These are phyloP conservation scores for Galago senegalensis DNA, from an alignment of 2,797 vertebrate species.

Conservation along the genomic window DNA sequence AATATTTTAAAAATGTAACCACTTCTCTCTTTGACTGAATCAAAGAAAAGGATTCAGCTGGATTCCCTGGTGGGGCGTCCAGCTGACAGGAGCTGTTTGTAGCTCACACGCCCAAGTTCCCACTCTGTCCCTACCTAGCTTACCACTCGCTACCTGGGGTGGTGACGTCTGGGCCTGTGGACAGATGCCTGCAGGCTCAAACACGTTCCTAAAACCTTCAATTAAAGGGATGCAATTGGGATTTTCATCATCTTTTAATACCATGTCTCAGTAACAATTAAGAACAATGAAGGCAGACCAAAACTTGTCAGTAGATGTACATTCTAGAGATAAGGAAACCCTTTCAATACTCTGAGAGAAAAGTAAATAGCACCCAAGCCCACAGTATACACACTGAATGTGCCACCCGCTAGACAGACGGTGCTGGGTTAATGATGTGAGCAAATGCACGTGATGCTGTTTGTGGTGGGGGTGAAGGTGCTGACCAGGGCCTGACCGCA, in stretches of 20 bases:
- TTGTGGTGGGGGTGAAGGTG: rapidly evolving
- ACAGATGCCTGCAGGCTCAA: rapidly evolving
- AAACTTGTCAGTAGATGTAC: background rate
- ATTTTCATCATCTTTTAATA: background rate
- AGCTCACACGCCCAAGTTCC: rapidly evolving
- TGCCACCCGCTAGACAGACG: no score
- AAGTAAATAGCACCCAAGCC: background rate
- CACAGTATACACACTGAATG: rapidly evolving
- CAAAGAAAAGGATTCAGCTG: background rate
- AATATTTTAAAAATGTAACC: background rate
- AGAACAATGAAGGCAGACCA: background rate
- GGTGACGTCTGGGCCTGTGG: background rate
- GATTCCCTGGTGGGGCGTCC: background rate
- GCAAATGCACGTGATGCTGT: background rate
- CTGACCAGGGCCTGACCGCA: rapidly evolving
- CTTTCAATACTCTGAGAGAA: background rate
- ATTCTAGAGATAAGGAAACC: background rate
- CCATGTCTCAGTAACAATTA: background rate
- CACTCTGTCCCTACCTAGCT: background rate
- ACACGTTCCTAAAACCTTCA: background rate
- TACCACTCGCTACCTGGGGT: rapidly evolving
- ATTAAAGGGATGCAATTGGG: background rate
- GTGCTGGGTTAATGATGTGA: rapidly evolving
- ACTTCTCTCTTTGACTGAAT: background rate
- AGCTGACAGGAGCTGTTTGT: background rate